Evolutionary conservation across 2,888 invertebrate genomes (phyloP).

Genomic region (Octodonta nipae): DNA sequence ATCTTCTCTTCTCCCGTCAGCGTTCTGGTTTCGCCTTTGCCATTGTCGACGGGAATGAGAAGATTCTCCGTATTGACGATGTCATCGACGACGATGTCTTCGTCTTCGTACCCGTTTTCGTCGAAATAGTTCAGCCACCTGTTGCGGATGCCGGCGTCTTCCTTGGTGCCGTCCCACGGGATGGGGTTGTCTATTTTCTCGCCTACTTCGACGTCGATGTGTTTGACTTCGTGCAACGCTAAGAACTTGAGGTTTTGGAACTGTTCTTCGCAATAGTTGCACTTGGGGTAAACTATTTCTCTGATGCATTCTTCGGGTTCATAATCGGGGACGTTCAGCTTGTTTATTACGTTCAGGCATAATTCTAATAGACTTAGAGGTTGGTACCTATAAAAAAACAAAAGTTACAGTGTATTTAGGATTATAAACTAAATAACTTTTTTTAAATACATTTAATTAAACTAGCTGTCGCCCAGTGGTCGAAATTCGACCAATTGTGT

Average conservation of each 20-base stretch:
- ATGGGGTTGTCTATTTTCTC: slow-evolving; percentile 28
- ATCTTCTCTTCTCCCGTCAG: slow-evolving; percentile 17
- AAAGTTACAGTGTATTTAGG: background rate
- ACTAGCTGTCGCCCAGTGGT: no score
- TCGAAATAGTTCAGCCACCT: slow-evolving; percentile 27
- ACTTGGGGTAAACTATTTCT: slow-evolving; percentile 20
- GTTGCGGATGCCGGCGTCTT: slow-evolving; percentile 26
- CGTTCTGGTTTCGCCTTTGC: slow-evolving; percentile 10
- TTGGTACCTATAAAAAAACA: slow-evolving; percentile 19
- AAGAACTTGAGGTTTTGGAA: slow-evolving; percentile 27
- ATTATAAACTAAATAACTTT: no score
- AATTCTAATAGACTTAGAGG: slow-evolving; percentile 27
- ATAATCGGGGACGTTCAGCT: slow-evolving; percentile 24
- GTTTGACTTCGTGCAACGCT: slow-evolving; percentile 29
- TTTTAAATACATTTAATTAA: no score
- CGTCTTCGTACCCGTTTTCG: slow-evolving; percentile 20
- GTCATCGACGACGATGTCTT: slow-evolving; percentile 13
- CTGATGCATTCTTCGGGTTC: slow-evolving; percentile 18
- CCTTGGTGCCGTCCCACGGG: slow-evolving; percentile 24
- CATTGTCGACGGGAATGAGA: slow-evolving; percentile 19
- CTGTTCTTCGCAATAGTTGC: slow-evolving; percentile 26
- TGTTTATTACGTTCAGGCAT: slow-evolving; percentile 28
- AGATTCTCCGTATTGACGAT: slow-evolving; percentile 11
- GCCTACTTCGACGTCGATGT: slow-evolving; percentile 29
- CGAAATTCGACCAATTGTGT: no score